Evolutionary conservation across 64 coral and sea anemone species (phyloP).

Genomic region (Montipora capricornis): DNA sequence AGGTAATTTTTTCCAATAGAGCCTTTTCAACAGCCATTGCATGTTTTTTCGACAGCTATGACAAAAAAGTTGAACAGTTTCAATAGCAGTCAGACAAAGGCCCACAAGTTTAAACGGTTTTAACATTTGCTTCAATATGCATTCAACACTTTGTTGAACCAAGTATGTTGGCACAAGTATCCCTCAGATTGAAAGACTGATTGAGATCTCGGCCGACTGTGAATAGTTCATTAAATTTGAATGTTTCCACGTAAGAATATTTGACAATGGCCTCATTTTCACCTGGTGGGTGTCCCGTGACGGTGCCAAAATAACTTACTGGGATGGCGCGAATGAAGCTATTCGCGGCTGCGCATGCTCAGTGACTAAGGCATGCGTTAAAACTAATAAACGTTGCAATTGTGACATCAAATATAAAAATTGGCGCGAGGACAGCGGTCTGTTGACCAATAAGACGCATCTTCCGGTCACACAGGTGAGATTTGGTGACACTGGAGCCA

Average conservation of each 20-base stretch:
- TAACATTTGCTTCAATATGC: too few relatives aligned
- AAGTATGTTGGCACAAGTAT: conserved; percentile 9
- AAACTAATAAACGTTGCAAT: neutral
- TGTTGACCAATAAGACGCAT: neutral
- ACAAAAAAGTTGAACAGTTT: too few relatives aligned
- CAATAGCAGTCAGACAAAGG: too few relatives aligned
- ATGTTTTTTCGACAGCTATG: too few relatives aligned
- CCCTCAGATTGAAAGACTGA: conserved; percentile 19
- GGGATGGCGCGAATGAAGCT: conserved; percentile 8
- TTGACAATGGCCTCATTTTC: too few relatives aligned
- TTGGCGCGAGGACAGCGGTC: conserved; percentile 20
- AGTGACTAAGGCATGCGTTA: neutral
- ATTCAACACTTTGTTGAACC: too few relatives aligned
- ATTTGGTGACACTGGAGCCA: conserved; percentile 12
- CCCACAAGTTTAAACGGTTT: too few relatives aligned
- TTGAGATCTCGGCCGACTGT: neutral
- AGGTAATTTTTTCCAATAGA: too few relatives aligned
- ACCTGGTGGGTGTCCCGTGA: conserved; percentile 24
- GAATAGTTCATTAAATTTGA: conserved; percentile 22
- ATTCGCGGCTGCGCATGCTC: neutral
- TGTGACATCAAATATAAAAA: neutral
- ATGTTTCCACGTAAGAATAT: neutral
- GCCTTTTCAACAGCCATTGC: too few relatives aligned
- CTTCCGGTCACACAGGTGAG: conserved; percentile 24
- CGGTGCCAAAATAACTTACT: neutral